Conservation (phyloP, 2,113 vertebrate species). For the Podarcis raffonei region DNA sequence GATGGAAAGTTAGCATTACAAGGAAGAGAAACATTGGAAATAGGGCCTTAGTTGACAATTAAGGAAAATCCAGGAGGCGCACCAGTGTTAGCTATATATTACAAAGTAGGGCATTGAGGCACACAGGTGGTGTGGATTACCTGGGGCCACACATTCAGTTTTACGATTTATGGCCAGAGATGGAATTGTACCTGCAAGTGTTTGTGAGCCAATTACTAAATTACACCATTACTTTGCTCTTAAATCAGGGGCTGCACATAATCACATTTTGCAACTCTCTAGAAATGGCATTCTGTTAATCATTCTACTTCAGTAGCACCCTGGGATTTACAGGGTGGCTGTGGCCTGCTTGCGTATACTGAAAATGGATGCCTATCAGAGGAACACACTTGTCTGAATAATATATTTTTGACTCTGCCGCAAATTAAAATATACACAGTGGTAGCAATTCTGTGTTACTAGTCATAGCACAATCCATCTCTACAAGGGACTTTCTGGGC, state of each 20-base stretch:
- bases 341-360: background rate
- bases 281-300: constrained; percentile 2
- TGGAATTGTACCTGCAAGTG: background rate
- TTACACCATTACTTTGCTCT: background rate
- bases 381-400: background rate
- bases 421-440: background rate
- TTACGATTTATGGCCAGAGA: background rate
- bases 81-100: background rate
- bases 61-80: background rate
- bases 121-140: background rate
- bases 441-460: background rate
- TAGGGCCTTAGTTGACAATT: background rate
- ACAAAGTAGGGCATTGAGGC: background rate
- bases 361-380: background rate
- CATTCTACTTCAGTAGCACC: background rate
- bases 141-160: background rate
- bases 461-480: background rate
- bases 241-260: background rate
- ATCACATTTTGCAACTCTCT: background rate
- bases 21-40: background rate
- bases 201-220: constrained; percentile 11
- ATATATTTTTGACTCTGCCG: background rate
- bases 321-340: background rate
- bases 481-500: background rate
- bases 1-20: background rate